Evolutionary conservation across 2,113 vertebrate genomes (phyloP).

Genomic region (Silurus meridionalis): DNA sequence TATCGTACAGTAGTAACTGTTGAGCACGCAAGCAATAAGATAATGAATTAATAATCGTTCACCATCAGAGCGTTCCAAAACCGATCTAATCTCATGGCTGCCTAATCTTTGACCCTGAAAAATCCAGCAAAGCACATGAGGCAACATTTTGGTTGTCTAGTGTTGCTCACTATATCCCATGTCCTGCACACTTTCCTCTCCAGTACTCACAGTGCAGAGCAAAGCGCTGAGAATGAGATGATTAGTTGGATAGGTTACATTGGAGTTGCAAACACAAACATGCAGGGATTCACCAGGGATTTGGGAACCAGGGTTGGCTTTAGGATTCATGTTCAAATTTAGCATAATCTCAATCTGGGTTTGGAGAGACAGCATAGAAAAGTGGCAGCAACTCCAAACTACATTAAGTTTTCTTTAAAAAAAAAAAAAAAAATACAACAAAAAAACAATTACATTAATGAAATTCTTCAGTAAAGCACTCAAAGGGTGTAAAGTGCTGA

Average conservation of each 20-base stretch:
- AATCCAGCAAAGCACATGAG: background rate
- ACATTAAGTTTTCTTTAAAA: no score
- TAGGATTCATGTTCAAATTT: background rate
- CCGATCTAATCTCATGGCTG: constrained; percentile 16
- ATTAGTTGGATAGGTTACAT: background rate
- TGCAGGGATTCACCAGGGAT: background rate
- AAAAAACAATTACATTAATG: background rate
- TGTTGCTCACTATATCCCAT: background rate
- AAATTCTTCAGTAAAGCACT: background rate
- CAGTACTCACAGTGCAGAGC: no score
- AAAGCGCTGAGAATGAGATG: background rate
- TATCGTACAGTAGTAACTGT: background rate
- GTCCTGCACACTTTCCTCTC: background rate
- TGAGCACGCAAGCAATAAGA: background rate
- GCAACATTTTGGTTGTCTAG: background rate
- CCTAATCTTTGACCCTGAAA: constrained; percentile 21
- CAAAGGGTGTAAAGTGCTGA: background rate
- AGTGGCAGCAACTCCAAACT: no score
- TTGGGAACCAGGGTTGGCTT: background rate
- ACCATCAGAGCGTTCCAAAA: background rate
- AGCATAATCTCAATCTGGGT: background rate
- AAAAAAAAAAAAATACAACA: no score
- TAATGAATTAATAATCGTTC: background rate
- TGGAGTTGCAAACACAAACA: background rate
- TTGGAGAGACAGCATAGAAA: no score